A percentile compares a stretch with the other conserved stretches of the same genome.
phyloP scores from a whole-genome alignment of 2,888 invertebrate genomes.

The Ligdia adustata region DNA sequence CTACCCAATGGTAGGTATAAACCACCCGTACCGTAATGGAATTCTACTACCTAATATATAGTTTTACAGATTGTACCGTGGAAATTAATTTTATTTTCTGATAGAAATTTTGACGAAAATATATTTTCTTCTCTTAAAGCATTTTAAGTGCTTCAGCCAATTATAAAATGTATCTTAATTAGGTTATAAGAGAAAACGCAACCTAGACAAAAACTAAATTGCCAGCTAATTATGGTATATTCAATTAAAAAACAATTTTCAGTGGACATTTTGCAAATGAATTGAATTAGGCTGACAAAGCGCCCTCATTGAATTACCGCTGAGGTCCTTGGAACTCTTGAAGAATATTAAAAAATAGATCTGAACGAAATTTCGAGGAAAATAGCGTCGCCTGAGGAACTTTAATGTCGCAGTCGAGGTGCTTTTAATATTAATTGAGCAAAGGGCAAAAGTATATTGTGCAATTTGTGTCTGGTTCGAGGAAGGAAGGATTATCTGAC shows the following conservation, averaged over 20 bases:
- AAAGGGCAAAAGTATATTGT: no score
- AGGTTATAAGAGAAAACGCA: conserved; percentile 28
- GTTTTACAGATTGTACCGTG: no score
- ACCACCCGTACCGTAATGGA: no score
- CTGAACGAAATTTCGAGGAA: conserved; percentile 20
- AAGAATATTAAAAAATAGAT: conserved; percentile 40
- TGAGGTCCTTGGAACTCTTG: conserved; percentile 37
- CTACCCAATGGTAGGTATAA: no score
- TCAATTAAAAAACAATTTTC: conserved; percentile 52
- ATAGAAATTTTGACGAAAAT: no score
- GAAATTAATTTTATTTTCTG: no score
- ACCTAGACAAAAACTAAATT: conserved; percentile 26
- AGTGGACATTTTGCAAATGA: conserved; percentile 52
- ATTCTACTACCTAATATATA: no score
- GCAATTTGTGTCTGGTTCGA: no score
- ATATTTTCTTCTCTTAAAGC: no score
- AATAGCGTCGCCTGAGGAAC: conserved; percentile 1
- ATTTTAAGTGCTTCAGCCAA: no score
- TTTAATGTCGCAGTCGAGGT: neutral
- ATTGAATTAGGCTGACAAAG: conserved; percentile 53
- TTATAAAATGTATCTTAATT: no score
- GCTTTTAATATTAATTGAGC: conserved; percentile 12
- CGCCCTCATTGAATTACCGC: conserved; percentile 49
- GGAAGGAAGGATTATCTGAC: no score
- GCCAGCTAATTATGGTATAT: conserved; percentile 33